Evolutionary conservation across 2,888 invertebrate genomes (phyloP).

Genomic region (Mylabris sibirica): DNA sequence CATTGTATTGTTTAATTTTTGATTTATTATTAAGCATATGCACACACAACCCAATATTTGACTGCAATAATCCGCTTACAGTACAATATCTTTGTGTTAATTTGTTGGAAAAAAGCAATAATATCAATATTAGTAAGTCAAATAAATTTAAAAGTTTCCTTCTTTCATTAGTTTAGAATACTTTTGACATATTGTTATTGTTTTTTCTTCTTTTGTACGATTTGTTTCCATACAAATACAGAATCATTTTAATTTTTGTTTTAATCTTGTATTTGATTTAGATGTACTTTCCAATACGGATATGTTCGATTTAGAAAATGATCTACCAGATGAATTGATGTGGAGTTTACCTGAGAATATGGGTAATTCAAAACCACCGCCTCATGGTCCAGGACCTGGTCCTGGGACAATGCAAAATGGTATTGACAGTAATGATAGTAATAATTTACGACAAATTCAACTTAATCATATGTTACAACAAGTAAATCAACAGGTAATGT

Average conservation of each 20-base stretch:
- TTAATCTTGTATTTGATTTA: constrained; percentile 55
- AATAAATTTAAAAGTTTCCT: neutral
- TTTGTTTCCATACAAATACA: too few species aligned
- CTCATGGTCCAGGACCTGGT: constrained; percentile 84
- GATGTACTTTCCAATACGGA: constrained; percentile 85
- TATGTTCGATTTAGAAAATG: constrained; percentile 90
- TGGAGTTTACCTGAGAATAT: constrained; percentile 68
- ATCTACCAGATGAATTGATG: constrained; percentile 90
- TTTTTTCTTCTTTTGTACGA: too few species aligned
- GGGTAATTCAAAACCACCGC: constrained; percentile 76
- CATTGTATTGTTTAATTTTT: neutral
- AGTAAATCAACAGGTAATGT: constrained; percentile 48
- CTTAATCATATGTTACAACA: constrained; percentile 75
- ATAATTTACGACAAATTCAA: constrained; percentile 64
- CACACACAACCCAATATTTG: neutral
- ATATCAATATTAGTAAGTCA: neutral
- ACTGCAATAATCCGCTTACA: constrained; percentile 1
- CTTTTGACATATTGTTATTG: too few species aligned
- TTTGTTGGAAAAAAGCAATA: neutral
- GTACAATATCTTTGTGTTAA: too few species aligned
- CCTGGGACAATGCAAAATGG: constrained; percentile 67
- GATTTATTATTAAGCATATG: constrained; percentile 1
- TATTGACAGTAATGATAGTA: constrained; percentile 69
- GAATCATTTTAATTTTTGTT: neutral
- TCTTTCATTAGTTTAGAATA: too few species aligned